phyloP scores from a whole-genome alignment of 2,113 vertebrate species.

The Propithecus coquereli region DNA sequence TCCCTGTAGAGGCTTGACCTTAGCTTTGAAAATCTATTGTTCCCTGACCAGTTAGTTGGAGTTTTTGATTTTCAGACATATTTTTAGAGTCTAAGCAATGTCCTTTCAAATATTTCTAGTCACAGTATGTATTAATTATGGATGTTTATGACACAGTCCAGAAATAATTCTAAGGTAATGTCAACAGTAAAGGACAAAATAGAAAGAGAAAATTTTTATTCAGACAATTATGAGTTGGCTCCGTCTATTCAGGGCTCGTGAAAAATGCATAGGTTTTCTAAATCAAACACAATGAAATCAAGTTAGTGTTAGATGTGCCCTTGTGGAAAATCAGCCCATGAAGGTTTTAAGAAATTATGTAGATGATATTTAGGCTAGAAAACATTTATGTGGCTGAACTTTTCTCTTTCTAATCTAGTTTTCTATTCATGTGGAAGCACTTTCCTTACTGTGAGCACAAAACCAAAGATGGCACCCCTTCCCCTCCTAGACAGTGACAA shows the following conservation, averaged over 20 bases:
- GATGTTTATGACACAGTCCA: conserved; percentile 43
- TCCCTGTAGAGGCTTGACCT: background rate
- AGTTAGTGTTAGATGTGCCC: background rate
- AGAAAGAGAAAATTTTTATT: conserved; percentile 39
- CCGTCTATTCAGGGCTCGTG: conserved; percentile 8
- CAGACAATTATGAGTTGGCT: conserved; percentile 23
- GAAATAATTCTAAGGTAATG: conserved; percentile 55
- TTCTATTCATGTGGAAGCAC: background rate
- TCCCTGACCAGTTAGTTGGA: background rate
- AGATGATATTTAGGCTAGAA: conserved; percentile 7
- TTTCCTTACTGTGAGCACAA: background rate
- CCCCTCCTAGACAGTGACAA: background rate
- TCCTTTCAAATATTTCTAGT: conserved; percentile 29
- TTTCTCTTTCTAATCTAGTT: background rate
- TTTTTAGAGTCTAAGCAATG: conserved; percentile 38
- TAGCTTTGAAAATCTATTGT: conserved; percentile 40
- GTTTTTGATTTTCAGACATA: background rate
- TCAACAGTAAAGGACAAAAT: conserved; percentile 57
- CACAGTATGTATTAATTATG: conserved; percentile 59
- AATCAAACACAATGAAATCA: background rate
- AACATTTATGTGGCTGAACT: background rate
- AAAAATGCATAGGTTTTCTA: conserved; percentile 53
- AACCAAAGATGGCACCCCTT: background rate
- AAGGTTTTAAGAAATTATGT: background rate
- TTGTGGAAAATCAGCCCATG: background rate